A percentile compares a stretch with the other conserved stretches of the same genome.
These are phyloP conservation scores for Psittacula cyanocephala DNA, from an alignment of 2,113 vertebrate genomes.

Conservation along the genomic window DNA sequence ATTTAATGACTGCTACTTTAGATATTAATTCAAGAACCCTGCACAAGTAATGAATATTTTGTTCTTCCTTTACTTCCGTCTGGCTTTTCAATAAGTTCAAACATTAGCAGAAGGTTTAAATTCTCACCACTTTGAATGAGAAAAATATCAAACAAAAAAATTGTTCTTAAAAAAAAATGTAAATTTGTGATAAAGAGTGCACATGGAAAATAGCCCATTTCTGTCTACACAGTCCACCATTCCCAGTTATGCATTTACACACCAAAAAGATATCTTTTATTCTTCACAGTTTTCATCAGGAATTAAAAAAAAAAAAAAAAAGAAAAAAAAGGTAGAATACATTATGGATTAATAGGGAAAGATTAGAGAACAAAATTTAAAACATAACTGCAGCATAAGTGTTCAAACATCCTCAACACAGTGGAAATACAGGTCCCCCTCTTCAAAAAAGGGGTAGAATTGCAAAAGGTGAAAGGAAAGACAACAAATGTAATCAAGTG, in stretches of 20 bases:
- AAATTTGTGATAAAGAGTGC: not conserved
- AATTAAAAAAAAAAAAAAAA: not conserved
- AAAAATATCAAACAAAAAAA: not conserved
- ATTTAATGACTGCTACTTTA: not conserved
- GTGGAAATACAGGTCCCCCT: not conserved
- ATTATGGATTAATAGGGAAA: not conserved
- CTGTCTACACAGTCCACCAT: not conserved
- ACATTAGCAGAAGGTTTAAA: not conserved
- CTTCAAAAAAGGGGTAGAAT: not conserved
- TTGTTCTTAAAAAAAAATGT: not conserved
- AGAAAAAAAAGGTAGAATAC: not conserved
- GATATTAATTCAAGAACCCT: not conserved
- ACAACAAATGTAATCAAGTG: conserved; percentile 9
- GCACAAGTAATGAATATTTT: not conserved
- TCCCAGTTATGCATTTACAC: not conserved
- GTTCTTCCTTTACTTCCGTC: not conserved
- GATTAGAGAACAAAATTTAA: not conserved
- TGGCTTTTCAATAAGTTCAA: not conserved
- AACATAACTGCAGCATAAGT: not conserved
- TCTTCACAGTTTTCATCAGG: not conserved
- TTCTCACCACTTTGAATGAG: not conserved
- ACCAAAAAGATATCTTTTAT: not conserved
- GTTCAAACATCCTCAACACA: not conserved
- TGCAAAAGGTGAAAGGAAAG: not conserved
- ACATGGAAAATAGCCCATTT: not conserved